Conservation (phyloP, 2,888 invertebrate genomes). For the Conchocele bisecta region DNA sequence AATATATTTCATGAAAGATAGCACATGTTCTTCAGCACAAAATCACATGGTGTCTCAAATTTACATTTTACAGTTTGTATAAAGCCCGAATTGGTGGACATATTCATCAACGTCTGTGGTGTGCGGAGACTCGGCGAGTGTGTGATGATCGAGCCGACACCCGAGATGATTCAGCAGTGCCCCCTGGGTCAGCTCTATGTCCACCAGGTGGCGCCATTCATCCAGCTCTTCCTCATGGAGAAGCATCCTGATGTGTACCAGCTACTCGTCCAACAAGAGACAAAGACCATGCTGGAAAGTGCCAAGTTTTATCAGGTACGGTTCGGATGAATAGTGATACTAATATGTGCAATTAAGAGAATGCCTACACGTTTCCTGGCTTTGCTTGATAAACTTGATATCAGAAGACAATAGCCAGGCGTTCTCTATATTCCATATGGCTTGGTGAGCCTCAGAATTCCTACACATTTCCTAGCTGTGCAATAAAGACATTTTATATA, state of each 20-base stretch:
- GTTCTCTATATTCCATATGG: no score
- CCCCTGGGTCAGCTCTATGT: slow-evolving; percentile 67
- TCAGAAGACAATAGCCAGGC: no score
- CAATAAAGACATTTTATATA: no score
- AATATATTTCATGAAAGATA: no score
- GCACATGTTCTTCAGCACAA: no score
- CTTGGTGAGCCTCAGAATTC: no score
- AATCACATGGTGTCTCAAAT: no score
- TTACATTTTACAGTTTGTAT: not conserved
- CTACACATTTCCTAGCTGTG: no score
- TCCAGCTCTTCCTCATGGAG: slow-evolving; percentile 72
- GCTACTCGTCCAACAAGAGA: slow-evolving; percentile 46
- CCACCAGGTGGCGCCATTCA: slow-evolving; percentile 64
- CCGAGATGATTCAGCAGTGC: slow-evolving; percentile 71
- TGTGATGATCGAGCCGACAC: slow-evolving; percentile 60
- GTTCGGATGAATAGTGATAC: no score
- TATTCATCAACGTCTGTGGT: slow-evolving; percentile 62
- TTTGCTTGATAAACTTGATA: no score
- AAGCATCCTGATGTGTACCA: slow-evolving; percentile 66
- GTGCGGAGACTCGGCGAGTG: slow-evolving; percentile 69
- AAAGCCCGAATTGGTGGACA: slow-evolving; percentile 19
- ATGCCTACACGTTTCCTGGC: no score
- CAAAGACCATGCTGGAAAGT: slow-evolving; percentile 61
- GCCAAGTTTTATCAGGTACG: slow-evolving; percentile 70
- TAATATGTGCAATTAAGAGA: no score